Conservation (phyloP, 1,140 invertebrate genomes). For the Diachasma alloeum region DNA sequence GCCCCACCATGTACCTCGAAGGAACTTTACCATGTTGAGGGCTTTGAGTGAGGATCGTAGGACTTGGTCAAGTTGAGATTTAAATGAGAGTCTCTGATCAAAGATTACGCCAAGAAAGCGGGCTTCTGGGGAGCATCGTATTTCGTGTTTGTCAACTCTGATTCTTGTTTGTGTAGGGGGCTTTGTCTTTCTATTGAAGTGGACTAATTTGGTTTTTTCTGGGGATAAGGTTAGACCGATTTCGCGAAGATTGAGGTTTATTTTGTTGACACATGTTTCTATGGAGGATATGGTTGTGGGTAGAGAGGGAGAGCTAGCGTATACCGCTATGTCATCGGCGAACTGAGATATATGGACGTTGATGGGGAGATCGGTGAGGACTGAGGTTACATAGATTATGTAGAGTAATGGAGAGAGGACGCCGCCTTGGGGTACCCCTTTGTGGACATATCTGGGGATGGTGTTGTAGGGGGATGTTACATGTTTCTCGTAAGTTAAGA, state of each 20-base stretch:
- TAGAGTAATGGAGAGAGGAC: constrained; percentile 14
- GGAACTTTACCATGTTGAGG: no score
- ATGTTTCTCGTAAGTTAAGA: not conserved
- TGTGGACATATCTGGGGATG: not conserved
- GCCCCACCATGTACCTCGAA: constrained; percentile 26
- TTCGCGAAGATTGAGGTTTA: not conserved
- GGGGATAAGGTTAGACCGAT: constrained; percentile 7
- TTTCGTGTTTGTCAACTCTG: not conserved
- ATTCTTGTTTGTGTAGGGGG: not conserved
- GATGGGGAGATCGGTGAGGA: not conserved
- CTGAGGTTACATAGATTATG: constrained; percentile 15
- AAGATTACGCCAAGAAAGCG: constrained; percentile 16
- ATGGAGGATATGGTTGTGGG: not conserved
- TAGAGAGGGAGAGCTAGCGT: not conserved
- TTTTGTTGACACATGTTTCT: not conserved
- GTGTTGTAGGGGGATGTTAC: not conserved
- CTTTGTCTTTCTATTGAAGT: constrained; percentile 16
- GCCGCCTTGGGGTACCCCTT: not conserved
- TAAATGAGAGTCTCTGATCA: constrained; percentile 6
- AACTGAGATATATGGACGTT: not conserved
- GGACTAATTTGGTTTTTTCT: constrained; percentile 3
- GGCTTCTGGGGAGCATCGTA: not conserved
- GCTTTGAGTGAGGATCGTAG: not conserved
- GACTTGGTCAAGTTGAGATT: not conserved
- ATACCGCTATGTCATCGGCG: constrained; percentile 26